Conservation (phyloP, 1,140 invertebrate genomes). For the Drosophila pallidifrons region DNA sequence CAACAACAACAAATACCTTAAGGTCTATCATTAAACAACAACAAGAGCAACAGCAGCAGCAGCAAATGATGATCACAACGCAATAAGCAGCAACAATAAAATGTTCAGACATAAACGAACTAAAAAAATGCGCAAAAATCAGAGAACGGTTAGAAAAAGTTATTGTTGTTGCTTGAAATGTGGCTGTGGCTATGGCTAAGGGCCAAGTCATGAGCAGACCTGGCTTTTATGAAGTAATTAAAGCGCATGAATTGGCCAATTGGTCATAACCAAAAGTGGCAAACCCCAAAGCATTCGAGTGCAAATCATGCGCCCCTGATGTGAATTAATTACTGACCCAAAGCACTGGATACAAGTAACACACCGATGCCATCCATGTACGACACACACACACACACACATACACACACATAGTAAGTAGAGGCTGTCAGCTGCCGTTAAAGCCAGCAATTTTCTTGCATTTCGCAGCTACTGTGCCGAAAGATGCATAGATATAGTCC, state of each 20-base stretch:
- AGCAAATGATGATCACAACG: constrained; percentile 30
- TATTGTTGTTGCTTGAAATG: constrained; percentile 25
- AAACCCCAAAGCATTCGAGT: constrained; percentile 36
- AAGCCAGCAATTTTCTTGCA: constrained; percentile 51
- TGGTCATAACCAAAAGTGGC: constrained; percentile 46
- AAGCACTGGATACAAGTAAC: constrained; percentile 58
- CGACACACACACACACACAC: no score
- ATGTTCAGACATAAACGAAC: not conserved
- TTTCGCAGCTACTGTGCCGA: constrained; percentile 57
- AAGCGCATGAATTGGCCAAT: constrained; percentile 82
- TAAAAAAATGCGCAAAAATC: constrained; percentile 56
- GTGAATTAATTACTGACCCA: constrained; percentile 82
- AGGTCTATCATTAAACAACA: constrained; percentile 65
- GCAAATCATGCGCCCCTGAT: constrained; percentile 51
- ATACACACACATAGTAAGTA: no score
- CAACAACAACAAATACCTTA: constrained; percentile 42
- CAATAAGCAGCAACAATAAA: constrained; percentile 38
- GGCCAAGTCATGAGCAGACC: constrained; percentile 56
- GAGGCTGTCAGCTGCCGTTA: constrained; percentile 64
- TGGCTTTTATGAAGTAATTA: constrained; percentile 79
- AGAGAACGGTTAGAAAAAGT: constrained; percentile 52
- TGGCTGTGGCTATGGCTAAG: constrained; percentile 34
- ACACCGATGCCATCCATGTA: constrained; percentile 8
- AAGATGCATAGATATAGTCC: constrained; percentile 64
- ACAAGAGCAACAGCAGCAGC: constrained; percentile 45